Conservation (phyloP, 2,797 vertebrate species). For the Acropternis orthonyx region DNA sequence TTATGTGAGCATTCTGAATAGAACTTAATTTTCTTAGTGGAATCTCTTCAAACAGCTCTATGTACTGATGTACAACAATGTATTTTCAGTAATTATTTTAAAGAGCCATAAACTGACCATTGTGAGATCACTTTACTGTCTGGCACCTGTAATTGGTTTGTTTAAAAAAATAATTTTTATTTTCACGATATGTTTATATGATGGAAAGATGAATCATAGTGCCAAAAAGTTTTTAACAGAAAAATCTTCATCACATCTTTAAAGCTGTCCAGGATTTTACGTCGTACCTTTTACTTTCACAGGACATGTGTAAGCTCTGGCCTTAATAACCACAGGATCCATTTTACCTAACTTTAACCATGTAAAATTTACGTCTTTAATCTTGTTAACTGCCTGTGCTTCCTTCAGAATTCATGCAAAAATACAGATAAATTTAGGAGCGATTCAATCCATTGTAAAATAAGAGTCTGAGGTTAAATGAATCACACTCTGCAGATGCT, state of each 20-base stretch:
- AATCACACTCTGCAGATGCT: not conserved
- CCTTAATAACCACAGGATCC: not conserved
- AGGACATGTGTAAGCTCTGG: not conserved
- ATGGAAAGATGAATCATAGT: not conserved
- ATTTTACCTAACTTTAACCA: not conserved
- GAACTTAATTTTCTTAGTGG: not conserved
- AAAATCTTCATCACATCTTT: not conserved
- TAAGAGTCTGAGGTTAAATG: not conserved
- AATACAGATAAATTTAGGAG: not conserved
- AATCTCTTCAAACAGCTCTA: not conserved
- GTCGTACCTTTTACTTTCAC: not conserved
- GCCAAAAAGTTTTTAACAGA: not conserved
- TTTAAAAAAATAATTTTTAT: not conserved
- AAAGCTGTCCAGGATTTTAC: not conserved
- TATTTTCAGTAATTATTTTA: not conserved
- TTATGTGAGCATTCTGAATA: not conserved
- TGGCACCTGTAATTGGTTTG: not conserved
- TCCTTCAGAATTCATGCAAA: not conserved
- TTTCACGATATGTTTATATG: not conserved
- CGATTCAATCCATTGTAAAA: not conserved
- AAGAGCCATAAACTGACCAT: not conserved
- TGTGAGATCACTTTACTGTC: not conserved
- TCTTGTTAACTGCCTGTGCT: not conserved
- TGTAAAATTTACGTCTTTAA: not conserved
- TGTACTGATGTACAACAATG: not conserved